phyloP scores from a whole-genome alignment of 2,797 vertebrate species.

The Australoheros facetus region DNA sequence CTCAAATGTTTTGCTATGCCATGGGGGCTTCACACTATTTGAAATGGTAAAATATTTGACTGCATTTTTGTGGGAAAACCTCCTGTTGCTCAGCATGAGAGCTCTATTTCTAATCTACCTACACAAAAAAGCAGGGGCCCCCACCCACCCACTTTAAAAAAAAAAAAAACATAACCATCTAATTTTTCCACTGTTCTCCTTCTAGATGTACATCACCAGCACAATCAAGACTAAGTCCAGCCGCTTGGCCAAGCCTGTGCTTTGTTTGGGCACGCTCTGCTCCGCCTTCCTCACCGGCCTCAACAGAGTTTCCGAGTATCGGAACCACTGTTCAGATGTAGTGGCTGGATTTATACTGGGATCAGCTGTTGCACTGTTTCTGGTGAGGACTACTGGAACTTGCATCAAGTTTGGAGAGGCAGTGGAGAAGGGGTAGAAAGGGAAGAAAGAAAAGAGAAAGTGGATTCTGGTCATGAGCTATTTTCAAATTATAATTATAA shows the following conservation, averaged over 20 bases:
- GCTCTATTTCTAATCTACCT: not conserved
- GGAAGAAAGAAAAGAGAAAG: not conserved
- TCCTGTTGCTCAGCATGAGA: not conserved
- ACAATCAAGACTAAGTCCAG: constrained; percentile 98
- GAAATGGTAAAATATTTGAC: constrained; percentile 31
- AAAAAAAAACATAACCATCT: not conserved
- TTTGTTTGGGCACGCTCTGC: constrained; percentile 94
- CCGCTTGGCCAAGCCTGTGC: constrained; percentile 93
- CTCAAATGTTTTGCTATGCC: not conserved
- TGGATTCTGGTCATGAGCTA: constrained; percentile 30
- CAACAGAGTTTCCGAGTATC: constrained; percentile 96
- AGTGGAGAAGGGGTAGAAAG: not conserved
- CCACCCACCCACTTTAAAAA: too few relatives aligned
- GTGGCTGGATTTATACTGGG: constrained; percentile 95
- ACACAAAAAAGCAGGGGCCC: not conserved
- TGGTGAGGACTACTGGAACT: constrained; percentile 80
- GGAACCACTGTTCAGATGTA: constrained; percentile 96
- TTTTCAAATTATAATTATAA: constrained; percentile 22
- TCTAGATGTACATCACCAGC: constrained; percentile 99
- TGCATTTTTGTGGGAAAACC: constrained; percentile 2
- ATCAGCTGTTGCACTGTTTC: constrained; percentile 91
- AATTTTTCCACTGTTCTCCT: not conserved
- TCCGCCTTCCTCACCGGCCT: constrained; percentile 94
- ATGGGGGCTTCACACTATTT: constrained; percentile 5
- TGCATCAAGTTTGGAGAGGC: not conserved